Evolutionary conservation across 1,140 invertebrate genomes (phyloP).

Genomic region (Halesus radiatus): DNA sequence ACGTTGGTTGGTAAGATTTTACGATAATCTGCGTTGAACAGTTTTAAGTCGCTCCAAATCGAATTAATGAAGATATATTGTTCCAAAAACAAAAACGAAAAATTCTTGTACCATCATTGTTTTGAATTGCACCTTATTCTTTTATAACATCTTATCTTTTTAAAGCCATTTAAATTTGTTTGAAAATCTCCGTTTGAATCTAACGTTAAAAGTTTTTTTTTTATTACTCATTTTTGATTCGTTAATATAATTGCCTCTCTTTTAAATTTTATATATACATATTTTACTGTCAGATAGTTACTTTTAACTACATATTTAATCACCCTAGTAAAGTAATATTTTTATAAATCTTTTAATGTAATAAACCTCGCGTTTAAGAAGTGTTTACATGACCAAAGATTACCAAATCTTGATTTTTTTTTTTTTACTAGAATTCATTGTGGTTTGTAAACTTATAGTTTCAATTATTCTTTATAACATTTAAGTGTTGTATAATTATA

Average conservation of each 20-base stretch:
- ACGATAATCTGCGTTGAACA: too few relatives aligned
- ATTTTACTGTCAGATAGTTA: not conserved
- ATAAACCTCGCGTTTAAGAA: not conserved
- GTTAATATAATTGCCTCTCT: not conserved
- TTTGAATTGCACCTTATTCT: too few relatives aligned
- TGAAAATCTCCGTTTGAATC: constrained; percentile 20
- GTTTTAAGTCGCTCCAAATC: too few relatives aligned
- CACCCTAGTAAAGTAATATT: not conserved
- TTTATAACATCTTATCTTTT: too few relatives aligned
- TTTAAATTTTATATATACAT: constrained; percentile 6
- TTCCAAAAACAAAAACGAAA: too few relatives aligned
- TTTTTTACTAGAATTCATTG: not conserved
- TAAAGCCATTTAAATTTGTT: not conserved
- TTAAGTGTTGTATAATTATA: constrained; percentile 13
- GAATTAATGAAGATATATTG: too few relatives aligned
- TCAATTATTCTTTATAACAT: constrained; percentile 24
- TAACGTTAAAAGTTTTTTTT: not conserved
- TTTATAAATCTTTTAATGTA: not conserved
- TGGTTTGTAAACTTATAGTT: not conserved
- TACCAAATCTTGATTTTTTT: too few relatives aligned
- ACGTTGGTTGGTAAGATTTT: too few relatives aligned
- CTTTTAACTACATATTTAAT: not conserved
- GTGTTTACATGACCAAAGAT: constrained; percentile 16
- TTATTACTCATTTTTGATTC: not conserved
- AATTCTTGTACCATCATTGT: too few relatives aligned